Conservation (phyloP, 2,797 vertebrate species). For the Pangasius djambal region DNA sequence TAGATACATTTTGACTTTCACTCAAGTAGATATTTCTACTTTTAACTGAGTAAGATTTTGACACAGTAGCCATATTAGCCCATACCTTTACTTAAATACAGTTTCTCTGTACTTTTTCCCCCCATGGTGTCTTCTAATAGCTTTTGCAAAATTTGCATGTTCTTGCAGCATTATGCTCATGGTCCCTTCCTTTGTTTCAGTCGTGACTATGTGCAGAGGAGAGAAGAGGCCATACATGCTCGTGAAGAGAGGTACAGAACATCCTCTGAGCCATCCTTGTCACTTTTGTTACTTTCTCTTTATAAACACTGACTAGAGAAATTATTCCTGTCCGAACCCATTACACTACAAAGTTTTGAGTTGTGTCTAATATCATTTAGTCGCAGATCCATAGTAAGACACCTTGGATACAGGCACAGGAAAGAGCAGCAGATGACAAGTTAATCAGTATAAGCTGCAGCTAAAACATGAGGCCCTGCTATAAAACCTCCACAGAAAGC, state of each 20-base stretch:
- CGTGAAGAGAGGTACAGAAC: constrained; percentile 90
- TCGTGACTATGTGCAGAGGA: constrained; percentile 89
- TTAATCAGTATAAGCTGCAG: constrained; percentile 27
- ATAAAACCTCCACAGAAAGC: constrained; percentile 63
- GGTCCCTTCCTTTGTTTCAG: constrained; percentile 68
- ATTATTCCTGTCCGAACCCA: background rate
- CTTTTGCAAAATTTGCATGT: background rate
- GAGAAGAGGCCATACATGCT: constrained; percentile 88
- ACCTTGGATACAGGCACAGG: constrained; percentile 39
- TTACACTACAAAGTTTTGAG: background rate
- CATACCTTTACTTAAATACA: background rate
- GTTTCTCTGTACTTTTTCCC: background rate
- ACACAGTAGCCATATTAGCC: background rate
- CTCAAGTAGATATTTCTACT: background rate
- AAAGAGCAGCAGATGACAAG: background rate
- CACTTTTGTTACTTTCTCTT: background rate
- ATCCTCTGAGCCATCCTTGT: background rate
- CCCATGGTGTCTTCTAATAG: background rate
- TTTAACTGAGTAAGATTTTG: background rate
- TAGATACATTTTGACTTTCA: background rate
- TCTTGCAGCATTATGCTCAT: background rate
- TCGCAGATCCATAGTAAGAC: constrained; percentile 36
- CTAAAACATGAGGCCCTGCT: constrained; percentile 61
- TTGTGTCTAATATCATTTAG: constrained; percentile 29
- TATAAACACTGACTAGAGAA: background rate